Evolutionary conservation across 2,888 invertebrate species (phyloP).

Genomic region (Caenorhabditis japonica): DNA sequence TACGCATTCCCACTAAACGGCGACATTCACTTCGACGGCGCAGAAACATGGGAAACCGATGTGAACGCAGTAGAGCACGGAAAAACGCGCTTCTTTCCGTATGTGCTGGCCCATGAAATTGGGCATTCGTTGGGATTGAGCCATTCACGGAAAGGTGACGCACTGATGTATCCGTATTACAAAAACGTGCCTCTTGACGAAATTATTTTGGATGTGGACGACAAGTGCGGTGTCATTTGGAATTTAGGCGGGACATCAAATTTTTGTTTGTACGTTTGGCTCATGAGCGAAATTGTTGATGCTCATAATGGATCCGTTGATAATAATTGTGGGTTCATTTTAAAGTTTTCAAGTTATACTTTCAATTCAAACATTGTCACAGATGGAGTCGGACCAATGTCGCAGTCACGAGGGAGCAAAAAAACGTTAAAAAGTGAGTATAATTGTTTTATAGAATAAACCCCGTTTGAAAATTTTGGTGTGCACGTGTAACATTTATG

Average conservation of each 20-base stretch:
- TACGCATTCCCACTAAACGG: constrained; percentile 74
- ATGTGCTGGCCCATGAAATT: constrained; percentile 78
- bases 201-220: constrained; percentile 73
- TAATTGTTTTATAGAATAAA: not conserved
- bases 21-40: constrained; percentile 77
- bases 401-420: constrained; percentile 16
- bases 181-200: constrained; percentile 68
- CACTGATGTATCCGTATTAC: constrained; percentile 76
- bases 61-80: constrained; percentile 20
- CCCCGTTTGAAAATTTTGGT: too few species aligned
- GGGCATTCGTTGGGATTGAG: constrained; percentile 76
- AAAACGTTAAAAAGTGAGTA: constrained; percentile 32
- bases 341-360: not conserved
- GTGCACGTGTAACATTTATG: too few species aligned
- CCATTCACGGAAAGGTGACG: constrained; percentile 69
- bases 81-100: constrained; percentile 68
- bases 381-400: constrained; percentile 38
- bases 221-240: constrained; percentile 77
- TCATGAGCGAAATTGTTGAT: constrained; percentile 74
- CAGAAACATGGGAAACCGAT: constrained; percentile 69
- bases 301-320: constrained; percentile 29
- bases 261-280: constrained; percentile 76
- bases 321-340: constrained; percentile 22
- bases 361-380: constrained; percentile 3
- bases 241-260: constrained; percentile 76